Conservation (phyloP, 1,140 invertebrate species). For the Hormaphis cornu region DNA sequence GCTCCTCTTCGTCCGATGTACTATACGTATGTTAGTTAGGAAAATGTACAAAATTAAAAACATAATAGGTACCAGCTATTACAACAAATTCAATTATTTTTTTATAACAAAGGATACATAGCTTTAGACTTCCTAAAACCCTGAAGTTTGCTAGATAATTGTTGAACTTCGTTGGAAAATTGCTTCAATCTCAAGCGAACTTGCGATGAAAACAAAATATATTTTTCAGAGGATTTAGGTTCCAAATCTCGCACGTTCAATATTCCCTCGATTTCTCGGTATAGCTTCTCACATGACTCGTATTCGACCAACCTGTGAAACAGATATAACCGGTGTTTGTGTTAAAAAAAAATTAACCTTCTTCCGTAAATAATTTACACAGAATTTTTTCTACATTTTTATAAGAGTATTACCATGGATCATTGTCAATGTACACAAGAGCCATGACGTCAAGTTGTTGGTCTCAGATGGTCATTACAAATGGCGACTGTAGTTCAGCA, state of each 20-base stretch:
- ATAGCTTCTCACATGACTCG: slow-evolving; percentile 55
- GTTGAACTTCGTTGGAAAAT: slow-evolving; percentile 49
- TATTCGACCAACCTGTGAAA: slow-evolving; percentile 51
- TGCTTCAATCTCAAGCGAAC: slow-evolving; percentile 55
- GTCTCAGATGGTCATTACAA: no score
- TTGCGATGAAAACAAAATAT: slow-evolving; percentile 49
- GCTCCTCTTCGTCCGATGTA: slow-evolving; percentile 52
- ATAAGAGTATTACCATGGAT: slow-evolving; percentile 47
- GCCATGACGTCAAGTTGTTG: no score
- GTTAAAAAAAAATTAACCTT: background rate
- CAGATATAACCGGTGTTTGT: background rate
- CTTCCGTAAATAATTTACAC: background rate
- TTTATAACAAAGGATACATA: slow-evolving; percentile 33
- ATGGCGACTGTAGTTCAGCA: no score
- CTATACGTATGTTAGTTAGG: slow-evolving; percentile 39
- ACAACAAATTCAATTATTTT: background rate
- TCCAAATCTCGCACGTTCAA: slow-evolving; percentile 49
- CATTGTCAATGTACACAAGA: slow-evolving; percentile 43
- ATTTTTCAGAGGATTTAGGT: slow-evolving; percentile 46
- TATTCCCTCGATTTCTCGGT: slow-evolving; percentile 53
- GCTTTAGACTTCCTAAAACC: slow-evolving; percentile 11
- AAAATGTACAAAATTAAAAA: background rate
- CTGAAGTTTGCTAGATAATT: slow-evolving; percentile 48
- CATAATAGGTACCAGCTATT: background rate
- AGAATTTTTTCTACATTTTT: background rate